Base-by-base conservation (phyloP, 2,797 vertebrate species). In the Coregonus suidteri region DNA sequence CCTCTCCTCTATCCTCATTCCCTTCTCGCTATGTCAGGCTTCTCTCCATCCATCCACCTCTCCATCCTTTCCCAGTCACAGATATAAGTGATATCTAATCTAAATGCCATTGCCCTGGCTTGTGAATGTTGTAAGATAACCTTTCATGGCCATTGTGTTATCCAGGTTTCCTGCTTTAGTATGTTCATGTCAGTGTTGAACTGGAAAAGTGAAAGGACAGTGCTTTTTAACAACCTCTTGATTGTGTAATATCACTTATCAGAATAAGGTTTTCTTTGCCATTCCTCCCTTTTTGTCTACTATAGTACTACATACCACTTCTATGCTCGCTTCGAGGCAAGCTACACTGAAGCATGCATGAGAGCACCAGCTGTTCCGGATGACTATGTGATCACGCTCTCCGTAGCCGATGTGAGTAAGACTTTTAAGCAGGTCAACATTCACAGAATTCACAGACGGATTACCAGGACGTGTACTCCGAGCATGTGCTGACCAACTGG, bases 61-160 rank as follows among this genome's bases (percentile, higher is more conserved):
- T 25, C 25, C 25, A 70, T 74, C 76, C 74, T 15, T 59, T 20
- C n/a, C 56, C n/a, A 7, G n/a, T 59, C 56, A 59, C 56, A 59
- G 56, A 59, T 6, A 54, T 54, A 6, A 59, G 56, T 66, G 59
- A 72, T 73, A 34, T 67, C 7, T 14, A 53, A 14, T 67, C n/a
- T 47, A 75, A 67, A 15, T 66, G 31, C 13, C 65, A 31, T 34
- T 15, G 13, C 65, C 4, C 30, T 4, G n/a, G 7, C 56, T 59
- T 15, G 11, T 14, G 25, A 66, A 66, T 34, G 31, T 65, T 11
- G 4, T 25, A 31, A 31, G 4, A 66, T 34, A 34, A 66, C 3
- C 65, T 34, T 34, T 15, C 4, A 25, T 14, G 30, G 11, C 30
- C 11, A 14, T 66, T 31, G 14, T 16, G 30, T 34, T 16, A 13